Conservation (phyloP, 2,113 vertebrate species). For the Athene cunicularia region DNA sequence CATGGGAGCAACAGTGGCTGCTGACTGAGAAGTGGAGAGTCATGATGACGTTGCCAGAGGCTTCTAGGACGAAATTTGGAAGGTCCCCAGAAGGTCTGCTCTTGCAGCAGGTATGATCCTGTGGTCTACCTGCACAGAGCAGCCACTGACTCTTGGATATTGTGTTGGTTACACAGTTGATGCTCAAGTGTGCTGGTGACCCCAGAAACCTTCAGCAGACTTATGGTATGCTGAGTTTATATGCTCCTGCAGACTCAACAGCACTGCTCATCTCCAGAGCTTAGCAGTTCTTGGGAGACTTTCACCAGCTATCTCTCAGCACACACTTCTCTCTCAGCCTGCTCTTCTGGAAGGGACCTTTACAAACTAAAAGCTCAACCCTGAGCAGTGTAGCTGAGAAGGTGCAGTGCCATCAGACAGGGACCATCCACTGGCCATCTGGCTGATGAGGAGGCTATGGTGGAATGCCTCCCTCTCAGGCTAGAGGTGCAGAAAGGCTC, state of each 20-base stretch:
- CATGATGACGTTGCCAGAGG: rapidly evolving
- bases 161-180: rapidly evolving
- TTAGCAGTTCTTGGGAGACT: background rate
- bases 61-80: background rate
- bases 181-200: rapidly evolving
- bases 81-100: background rate
- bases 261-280: background rate
- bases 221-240: background rate
- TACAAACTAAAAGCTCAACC: background rate
- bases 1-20: rapidly evolving
- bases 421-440: background rate
- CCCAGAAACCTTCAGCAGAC: background rate
- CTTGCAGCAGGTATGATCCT: background rate
- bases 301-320: background rate
- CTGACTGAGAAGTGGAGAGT: background rate
- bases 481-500: background rate
- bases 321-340: background rate
- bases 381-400: background rate
- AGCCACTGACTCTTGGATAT: background rate
- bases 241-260: background rate
- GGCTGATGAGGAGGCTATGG: background rate
- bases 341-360: background rate
- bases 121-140: background rate
- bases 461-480: background rate
- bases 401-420: background rate